Conservation (phyloP, 2,888 invertebrate genomes). For the Scaeva pyrastri region DNA sequence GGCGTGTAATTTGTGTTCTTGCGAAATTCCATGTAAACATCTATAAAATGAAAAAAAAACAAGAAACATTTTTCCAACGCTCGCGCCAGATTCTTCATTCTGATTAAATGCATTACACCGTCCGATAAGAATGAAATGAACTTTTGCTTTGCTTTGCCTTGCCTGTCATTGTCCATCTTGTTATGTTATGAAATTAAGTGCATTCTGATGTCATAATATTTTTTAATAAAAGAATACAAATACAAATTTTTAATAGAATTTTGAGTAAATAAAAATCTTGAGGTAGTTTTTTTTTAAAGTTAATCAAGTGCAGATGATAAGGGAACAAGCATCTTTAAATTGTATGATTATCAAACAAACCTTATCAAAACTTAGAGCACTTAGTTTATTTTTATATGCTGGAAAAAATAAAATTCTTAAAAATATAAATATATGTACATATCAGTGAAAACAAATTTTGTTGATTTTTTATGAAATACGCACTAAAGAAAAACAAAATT, state of each 20-base stretch:
- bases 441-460: too few species aligned
- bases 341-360: too few species aligned
- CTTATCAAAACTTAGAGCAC: too few species aligned
- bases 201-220: constrained; percentile 46
- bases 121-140: constrained; percentile 73
- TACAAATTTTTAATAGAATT: background rate
- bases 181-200: constrained; percentile 1
- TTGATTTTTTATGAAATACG: too few species aligned
- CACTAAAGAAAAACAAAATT: too few species aligned
- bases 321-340: background rate
- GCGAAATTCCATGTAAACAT: constrained; percentile 74
- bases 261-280: background rate
- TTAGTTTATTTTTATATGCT: too few species aligned
- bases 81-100: constrained; percentile 67
- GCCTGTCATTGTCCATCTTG: constrained; percentile 14
- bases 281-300: background rate
- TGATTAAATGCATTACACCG: constrained; percentile 74
- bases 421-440: too few species aligned
- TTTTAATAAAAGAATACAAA: constrained; percentile 3
- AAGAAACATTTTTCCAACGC: constrained; percentile 25
- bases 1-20: constrained; percentile 69
- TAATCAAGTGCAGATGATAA: background rate
- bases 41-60: constrained; percentile 56
- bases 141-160: constrained; percentile 43
- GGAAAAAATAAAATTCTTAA: too few species aligned